Base-by-base conservation (phyloP, 2,888 invertebrate species). In the Euplexia lucipara region DNA sequence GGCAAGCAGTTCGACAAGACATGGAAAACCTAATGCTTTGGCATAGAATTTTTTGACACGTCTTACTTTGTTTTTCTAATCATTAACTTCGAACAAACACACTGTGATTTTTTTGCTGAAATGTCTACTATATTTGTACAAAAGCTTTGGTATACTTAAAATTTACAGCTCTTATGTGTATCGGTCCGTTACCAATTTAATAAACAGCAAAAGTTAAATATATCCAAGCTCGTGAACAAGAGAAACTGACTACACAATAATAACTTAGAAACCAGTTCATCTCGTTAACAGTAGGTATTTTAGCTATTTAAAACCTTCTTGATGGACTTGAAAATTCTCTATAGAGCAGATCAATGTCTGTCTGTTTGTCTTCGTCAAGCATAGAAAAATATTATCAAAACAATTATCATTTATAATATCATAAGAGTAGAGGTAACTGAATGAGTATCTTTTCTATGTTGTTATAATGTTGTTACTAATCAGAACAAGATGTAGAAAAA, bases 401-500 rank as follows among this genome's bases (percentile, higher is more conserved):
- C 26, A 44, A 53, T 67, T 61, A 53, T 66, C 49, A 67, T 66
- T 73, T 65, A 67, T 62, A 67, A 67, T 53, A 37, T 63, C 56
- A 57, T 62, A 45, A 42, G n/a, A 41, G 41, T 32, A 48, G 37
- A 47, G 47, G 59, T 10, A 37, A 42, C 57, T 54, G 65, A 70
- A 60, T 63, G 37, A 80, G 52, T 37, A 41, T 64, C 59, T 70
- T 59, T 60, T 63, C 41, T 35, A 47, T 62, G 53, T 70, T 77
- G 77, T 54, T 76, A n/a, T n/a, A 79, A 69, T 51, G 16, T 48
- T 34, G 39, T 44, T 42, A 7, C 37, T 45, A 37, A 53, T 37
- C 47, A 56, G 14, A 45, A 3, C 26, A 26, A 52, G 52, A n/a
- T n/a, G 14, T n/a, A 35, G 60, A 49, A 41, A 34, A 32, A 5